Evolutionary conservation across 2,888 invertebrate genomes (phyloP).

Genomic region (Sinohyriopsis cumingii): DNA sequence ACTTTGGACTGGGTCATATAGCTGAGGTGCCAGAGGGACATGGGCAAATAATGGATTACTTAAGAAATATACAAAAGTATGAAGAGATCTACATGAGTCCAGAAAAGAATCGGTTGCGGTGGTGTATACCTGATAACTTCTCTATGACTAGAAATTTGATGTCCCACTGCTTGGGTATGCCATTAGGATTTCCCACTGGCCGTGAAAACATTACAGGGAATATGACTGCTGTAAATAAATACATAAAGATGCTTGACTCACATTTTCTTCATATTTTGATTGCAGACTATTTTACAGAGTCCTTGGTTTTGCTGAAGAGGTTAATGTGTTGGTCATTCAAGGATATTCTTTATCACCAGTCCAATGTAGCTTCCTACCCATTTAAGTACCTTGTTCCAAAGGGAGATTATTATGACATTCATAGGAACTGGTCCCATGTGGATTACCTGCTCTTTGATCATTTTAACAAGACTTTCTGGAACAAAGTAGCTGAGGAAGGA

Average conservation of each 20-base stretch:
- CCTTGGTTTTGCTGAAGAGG: conserved; percentile 64
- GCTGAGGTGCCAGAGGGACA: conserved; percentile 41
- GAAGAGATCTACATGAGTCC: conserved; percentile 55
- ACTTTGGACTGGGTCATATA: conserved; percentile 59
- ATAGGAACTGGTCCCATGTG: conserved; percentile 57
- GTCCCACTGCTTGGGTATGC: conserved; percentile 67
- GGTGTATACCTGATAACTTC: conserved; percentile 65
- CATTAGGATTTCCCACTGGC: conserved; percentile 60
- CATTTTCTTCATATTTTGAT: conserved; percentile 66
- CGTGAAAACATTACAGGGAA: conserved; percentile 42
- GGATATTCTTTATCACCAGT: conserved; percentile 64
- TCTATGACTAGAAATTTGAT: conserved; percentile 64
- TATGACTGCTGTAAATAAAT: conserved; percentile 34
- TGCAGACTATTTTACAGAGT: conserved; percentile 68
- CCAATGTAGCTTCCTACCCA: conserved; percentile 44
- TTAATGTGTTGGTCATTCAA: conserved; percentile 67
- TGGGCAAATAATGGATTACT: conserved; percentile 47
- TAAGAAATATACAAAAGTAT: conserved; percentile 57
- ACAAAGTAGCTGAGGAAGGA: conserved; percentile 45
- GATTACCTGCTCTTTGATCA: conserved; percentile 65
- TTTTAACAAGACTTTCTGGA: conserved; percentile 65
- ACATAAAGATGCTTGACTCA: conserved; percentile 51
- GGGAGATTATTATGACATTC: conserved; percentile 38
- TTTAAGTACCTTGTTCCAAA: conserved; percentile 22
- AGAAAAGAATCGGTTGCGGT: conserved; percentile 31